Base-by-base conservation (phyloP, 2,888 invertebrate species). In the Noctua janthina region DNA sequence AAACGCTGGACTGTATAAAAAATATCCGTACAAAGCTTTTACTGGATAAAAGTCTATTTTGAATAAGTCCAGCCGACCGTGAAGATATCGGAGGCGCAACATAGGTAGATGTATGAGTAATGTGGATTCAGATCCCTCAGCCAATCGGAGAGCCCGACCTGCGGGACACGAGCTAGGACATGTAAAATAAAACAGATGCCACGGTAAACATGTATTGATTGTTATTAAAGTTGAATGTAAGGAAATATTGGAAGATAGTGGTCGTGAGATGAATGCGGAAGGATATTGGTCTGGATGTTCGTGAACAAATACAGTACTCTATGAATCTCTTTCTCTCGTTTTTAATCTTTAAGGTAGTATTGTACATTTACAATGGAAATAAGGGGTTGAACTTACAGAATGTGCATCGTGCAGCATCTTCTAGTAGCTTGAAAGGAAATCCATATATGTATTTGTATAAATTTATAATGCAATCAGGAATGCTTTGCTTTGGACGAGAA, bases 11-110 rank as follows among this genome's bases (percentile, higher is more conserved):
- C 68, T 67, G 20, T 66, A 71, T 68, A 78, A 83, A 83, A 85
- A 81, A 83, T 66, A 64, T 67, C 46, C 74, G 79, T 59, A 75
- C 76, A 85, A 76, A 74, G 82, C 82, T 83, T 87, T 89, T 76
- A 82, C 75, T 76, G 83, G 76, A 82, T 87, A 87, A 79, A 85
- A 85, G 75, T 76, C 69, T 78, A 83, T 84, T 85, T 78, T 79
- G 76, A 89, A 88, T 82, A 73, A 81, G 71, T 69, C 79, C 88
- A 79, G 54, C 78, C 56, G 71, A 82, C 70, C 73, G 75, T 74
- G 66, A 87, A 87, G 83, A 89, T 89, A 84, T 84, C 78, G 76
- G 56, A 39, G 51, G 68, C 62, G 76, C 70, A 67, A 72, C 83
- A 81, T 78, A 78, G 67, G 72, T 73, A 67, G 76, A 76, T 81